Evolutionary conservation across 2,113 vertebrate genomes (phyloP).

Genomic region (Tonatia bakeri): DNA sequence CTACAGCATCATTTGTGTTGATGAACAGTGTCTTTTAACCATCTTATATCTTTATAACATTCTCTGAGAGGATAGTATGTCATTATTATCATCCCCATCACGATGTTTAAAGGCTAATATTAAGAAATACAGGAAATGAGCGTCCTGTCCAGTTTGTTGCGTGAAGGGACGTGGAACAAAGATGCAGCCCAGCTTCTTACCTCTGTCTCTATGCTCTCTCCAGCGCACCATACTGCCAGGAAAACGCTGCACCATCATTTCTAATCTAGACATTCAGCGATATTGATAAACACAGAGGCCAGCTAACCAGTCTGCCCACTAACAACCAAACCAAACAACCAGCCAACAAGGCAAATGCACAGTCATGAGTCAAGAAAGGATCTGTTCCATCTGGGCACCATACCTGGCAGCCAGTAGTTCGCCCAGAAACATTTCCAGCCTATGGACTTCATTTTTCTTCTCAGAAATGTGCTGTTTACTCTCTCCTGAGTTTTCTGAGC

Average conservation of each 20-base stretch:
- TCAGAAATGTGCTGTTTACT: constrained; percentile 85
- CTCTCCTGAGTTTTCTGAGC: constrained; percentile 84
- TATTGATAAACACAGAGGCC: not conserved
- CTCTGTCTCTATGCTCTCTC: not conserved
- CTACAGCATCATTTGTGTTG: not conserved
- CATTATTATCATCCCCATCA: not conserved
- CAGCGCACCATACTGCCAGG: not conserved
- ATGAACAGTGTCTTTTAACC: not conserved
- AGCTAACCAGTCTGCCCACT: not conserved
- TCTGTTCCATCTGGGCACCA: not conserved
- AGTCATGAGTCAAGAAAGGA: not conserved
- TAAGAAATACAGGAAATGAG: not conserved
- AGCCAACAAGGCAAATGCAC: not conserved
- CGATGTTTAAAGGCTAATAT: not conserved
- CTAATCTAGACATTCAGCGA: not conserved
- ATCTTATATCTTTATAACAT: not conserved
- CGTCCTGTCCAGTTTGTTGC: not conserved
- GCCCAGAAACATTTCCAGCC: constrained; percentile 89
- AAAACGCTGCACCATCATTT: not conserved
- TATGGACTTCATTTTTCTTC: constrained; percentile 89
- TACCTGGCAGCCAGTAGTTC: constrained; percentile 91
- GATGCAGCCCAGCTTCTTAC: not conserved
- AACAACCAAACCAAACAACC: not conserved
- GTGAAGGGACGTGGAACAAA: not conserved
- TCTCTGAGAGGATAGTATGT: not conserved